A percentile compares a stretch with the other conserved stretches of the same genome.
Conservation (phyloP, 2,888 invertebrate genomes). For the Gari tellinella region DNA sequence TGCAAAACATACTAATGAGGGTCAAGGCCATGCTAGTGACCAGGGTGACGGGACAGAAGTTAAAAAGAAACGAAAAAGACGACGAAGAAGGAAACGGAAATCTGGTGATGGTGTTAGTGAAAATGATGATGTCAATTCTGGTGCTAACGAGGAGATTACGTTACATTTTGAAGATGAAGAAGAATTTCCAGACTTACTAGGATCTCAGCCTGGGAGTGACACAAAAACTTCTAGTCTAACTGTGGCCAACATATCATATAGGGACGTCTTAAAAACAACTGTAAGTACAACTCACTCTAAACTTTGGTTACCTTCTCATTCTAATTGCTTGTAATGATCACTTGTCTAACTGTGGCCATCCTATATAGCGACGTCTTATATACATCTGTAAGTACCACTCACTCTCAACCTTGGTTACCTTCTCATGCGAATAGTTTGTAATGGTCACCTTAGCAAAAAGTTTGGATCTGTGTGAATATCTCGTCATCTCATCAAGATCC, state of each 20-base stretch:
- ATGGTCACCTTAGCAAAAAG: too few species aligned
- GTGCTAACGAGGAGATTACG: conserved; percentile 54
- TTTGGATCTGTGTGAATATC: too few species aligned
- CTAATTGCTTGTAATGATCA: too few species aligned
- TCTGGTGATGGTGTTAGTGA: conserved; percentile 36
- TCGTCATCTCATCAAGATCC: too few species aligned
- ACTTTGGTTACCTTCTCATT: too few species aligned
- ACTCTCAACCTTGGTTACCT: too few species aligned
- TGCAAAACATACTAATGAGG: conserved; percentile 16
- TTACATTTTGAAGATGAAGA: conserved; percentile 82
- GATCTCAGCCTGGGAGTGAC: conserved; percentile 15
- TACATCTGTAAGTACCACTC: too few species aligned
- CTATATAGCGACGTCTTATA: too few species aligned
- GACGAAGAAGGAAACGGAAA: conserved; percentile 52
- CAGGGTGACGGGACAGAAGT: conserved; percentile 16
- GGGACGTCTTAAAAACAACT: conserved; percentile 73
- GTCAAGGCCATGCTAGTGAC: conserved; percentile 2
- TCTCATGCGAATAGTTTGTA: too few species aligned
- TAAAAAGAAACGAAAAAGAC: conserved; percentile 54
- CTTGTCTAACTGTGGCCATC: too few species aligned
- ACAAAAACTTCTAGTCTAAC: conserved; percentile 33
- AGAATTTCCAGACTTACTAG: conserved; percentile 79
- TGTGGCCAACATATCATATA: conserved; percentile 71
- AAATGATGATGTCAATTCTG: conserved; percentile 35
- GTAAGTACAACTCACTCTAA: conserved; percentile 31